Base-by-base conservation (phyloP, 2,113 vertebrate genomes). In the Microcebus lehilahytsara region DNA sequence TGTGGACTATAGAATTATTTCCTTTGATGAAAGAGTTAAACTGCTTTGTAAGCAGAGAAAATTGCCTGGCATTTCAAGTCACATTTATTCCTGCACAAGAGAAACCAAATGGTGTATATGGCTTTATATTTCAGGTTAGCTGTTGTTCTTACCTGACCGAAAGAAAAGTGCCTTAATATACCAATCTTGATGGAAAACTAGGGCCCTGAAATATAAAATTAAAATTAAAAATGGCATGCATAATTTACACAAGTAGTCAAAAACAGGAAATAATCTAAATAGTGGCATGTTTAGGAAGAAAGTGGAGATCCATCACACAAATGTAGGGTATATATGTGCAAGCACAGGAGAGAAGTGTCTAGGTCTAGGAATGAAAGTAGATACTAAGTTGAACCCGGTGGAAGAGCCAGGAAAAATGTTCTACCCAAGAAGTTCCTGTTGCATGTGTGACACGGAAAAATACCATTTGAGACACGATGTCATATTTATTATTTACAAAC, bases 171-270 rank as follows among this genome's bases (percentile, higher is more conserved):
- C 72, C 46, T 94, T 71, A 58, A 40, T 85, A 30, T 27, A 62
- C 5, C 67, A 89, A 2, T 80, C 69, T 34, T 67, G n/a, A 79
- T 87, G 37, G 66, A 74, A 89, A 87, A 56, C 23, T 74, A 74
- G 49, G 19, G 3, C 10, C 72, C 42, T 91, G 66, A 56, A 88
- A 91, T 89, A 86, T 40, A 46, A 72, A 92, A 87, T 94, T 91
- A 89, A 95, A 93, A 93, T 56, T 27, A 40, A 87, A 84, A 80
- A 30, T 85, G 40, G 37, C 42, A n/a, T 37, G 90, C 49, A 71
- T 91, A 42, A 94, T 75, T 94, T 75, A 22, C 40, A 84, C 49
- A 93, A 79, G 27, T 49, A 78, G 13, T 58, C 34, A 97, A 67
- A 93, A 90, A 81, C 5, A 71, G 81, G 17, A 89, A 69, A 37